Evolutionary conservation across 1,140 invertebrate genomes (phyloP), one percentile per base, ranked within the genome.

Genomic region (Pantala flavescens): DNA sequence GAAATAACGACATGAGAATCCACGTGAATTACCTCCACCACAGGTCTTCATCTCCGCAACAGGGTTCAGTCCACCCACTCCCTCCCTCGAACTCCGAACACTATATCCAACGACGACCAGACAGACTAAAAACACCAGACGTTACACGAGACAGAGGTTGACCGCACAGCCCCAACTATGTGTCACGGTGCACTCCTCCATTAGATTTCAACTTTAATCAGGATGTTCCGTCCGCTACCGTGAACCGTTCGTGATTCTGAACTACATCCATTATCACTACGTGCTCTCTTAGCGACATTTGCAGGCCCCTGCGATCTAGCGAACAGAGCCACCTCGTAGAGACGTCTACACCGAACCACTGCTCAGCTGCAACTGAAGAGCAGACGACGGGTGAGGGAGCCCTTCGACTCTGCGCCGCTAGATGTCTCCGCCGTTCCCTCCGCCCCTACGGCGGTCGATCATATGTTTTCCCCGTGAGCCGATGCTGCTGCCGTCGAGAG

Each of bases 291-390:
- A 63, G 49, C 49, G 49, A 63, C 49, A 63, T 63, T 63, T 63
- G 49, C 49, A 63, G 49, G 16, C n/a, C 14, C 14, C 49, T 63
- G 49, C 49, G 12, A 63, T 63, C 49, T 63, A 21, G 49, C 49
- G 49, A 63, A 63, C n/a, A 21, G 49, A 21, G 49, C 49, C n/a
- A 63, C 14, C 49, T 7, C 49, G 12, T n/a, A 63, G 2, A 63
- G 49, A 36, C 49, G 49, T 63, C 49, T 63, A 3, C 5, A 16
- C n/a, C 49, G 49, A 63, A 19, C n/a, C 49, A 63, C 49, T 63
- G 49, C 49, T 63, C 49, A 63, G 49, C 49, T 63, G 49, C 49
- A 63, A 63, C 49, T 63, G 49, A 63, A 63, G 49, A 63, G 49
- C 49, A 63, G 49, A 63, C 49, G 49, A 63, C 49, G 49, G n/a